Conservation (phyloP, 2,113 vertebrate species). For the Myotis davidii region DNA sequence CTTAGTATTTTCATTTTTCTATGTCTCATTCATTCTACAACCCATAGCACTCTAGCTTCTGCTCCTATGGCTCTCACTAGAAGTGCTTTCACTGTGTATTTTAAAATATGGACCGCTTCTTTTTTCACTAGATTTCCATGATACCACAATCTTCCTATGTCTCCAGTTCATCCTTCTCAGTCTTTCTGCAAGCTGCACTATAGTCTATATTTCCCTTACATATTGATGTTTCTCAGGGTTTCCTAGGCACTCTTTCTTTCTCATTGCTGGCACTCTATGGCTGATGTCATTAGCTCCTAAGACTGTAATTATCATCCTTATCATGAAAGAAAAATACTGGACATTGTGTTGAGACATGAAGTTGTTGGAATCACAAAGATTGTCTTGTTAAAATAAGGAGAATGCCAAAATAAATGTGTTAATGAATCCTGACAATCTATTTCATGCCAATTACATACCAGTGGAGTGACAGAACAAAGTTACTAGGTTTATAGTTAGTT, state of each 20-base stretch:
- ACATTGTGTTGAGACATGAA: conserved; percentile 14
- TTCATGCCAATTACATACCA: not conserved
- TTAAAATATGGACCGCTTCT: not conserved
- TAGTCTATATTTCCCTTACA: not conserved
- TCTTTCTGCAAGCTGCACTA: not conserved
- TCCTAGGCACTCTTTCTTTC: not conserved
- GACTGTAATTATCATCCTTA: not conserved
- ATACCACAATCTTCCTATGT: not conserved
- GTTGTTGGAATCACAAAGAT: not conserved
- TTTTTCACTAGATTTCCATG: not conserved
- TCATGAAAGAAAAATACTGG: not conserved
- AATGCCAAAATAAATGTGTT: conserved; percentile 14
- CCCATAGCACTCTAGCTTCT: not conserved
- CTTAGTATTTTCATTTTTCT: not conserved
- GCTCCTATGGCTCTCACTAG: not conserved
- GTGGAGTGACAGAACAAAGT: not conserved
- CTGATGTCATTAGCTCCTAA: not conserved
- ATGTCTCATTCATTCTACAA: not conserved
- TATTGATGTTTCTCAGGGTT: not conserved
- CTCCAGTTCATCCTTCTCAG: not conserved
- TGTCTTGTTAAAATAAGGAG: conserved; percentile 16
- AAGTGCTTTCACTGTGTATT: not conserved
- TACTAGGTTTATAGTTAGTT: not conserved
- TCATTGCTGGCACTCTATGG: not conserved
- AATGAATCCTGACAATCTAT: not conserved